Percentiles rank a stretch among this genome's conserved stretches.
Evolutionary conservation across 2,797 vertebrate genomes (phyloP).

Genomic region (Characodon lateralis): DNA sequence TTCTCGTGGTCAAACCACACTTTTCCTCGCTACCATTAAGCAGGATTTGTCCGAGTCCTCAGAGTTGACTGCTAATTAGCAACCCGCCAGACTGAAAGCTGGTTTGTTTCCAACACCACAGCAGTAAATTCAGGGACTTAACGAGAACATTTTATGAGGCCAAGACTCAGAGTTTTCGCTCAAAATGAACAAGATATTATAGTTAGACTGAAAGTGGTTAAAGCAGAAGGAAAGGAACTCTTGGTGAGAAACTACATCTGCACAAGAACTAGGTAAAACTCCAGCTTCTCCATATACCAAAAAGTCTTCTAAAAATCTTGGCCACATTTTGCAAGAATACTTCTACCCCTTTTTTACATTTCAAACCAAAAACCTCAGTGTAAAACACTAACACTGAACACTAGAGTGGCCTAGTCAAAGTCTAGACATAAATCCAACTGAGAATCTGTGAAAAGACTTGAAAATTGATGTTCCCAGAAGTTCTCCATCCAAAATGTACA

Average conservation of each 20-base stretch:
- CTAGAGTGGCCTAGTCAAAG: background rate
- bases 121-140: background rate
- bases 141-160: background rate
- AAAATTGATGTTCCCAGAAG: background rate
- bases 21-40: conserved; percentile 29
- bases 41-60: conserved; percentile 29
- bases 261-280: background rate
- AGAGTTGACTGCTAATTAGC: background rate
- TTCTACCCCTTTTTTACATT: background rate
- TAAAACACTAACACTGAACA: no score
- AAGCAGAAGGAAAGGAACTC: background rate
- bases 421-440: background rate
- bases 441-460: background rate
- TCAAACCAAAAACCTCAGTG: background rate
- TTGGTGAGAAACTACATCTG: background rate
- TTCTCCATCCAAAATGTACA: no score
- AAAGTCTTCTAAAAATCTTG: background rate
- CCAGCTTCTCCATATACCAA: background rate
- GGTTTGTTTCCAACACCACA: background rate
- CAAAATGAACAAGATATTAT: background rate
- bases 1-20: conserved; percentile 22
- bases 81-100: background rate
- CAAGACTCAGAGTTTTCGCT: background rate
- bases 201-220: background rate
- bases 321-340: background rate